Base-by-base conservation (phyloP, 2,888 invertebrate genomes). In the Oscheius sp. region DNA sequence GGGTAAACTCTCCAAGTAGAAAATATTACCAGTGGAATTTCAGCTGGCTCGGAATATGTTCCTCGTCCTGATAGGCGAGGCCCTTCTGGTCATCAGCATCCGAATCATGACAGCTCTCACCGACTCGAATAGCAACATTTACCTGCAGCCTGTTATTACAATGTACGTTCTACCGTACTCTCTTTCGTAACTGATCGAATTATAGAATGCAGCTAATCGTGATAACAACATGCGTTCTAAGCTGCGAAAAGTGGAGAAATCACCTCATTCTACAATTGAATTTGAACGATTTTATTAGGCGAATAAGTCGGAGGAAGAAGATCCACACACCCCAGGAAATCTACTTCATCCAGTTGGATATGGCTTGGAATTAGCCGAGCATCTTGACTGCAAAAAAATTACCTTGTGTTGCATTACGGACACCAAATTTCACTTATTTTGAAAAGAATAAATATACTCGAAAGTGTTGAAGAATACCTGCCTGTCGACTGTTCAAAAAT, bases 171-270 rank as follows among this genome's bases (percentile, higher is more conserved):
- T 23, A 55, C 21, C 21, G 23, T 18, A 49, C 49, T 49, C 16
- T 21, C 21, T 49, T 18, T 49, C 16, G 49, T 35, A 35, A 49
- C n/a, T 5, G 49, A 18, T 49, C n/a, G 21, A 16, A 25, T 21
- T 55, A 18, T 13, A 61, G 61, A 61, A 18, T 61, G 23, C 43
- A 41, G 12, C 23, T 41, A 21, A 16, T 61, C 0, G 61, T 61
- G 13, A 61, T 61, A 6, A 61, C 61, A 41, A 45, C 61, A 21
- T 61, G 61, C 1, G 43, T 61, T 43, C n/a, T 61, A n/a, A 61
- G 61, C 43, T n/a, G 41, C 5, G 61, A 61, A 18, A 61, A 61
- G 61, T 61, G 61, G 61, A 41, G 43, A 18, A 35, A 61, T 41
- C 61, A 61, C 45, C 43, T 61, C 12, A 21, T 41, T n/a, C 18